phyloP scores from a whole-genome alignment of 2,797 vertebrate species.

The Onychomys torridus region DNA sequence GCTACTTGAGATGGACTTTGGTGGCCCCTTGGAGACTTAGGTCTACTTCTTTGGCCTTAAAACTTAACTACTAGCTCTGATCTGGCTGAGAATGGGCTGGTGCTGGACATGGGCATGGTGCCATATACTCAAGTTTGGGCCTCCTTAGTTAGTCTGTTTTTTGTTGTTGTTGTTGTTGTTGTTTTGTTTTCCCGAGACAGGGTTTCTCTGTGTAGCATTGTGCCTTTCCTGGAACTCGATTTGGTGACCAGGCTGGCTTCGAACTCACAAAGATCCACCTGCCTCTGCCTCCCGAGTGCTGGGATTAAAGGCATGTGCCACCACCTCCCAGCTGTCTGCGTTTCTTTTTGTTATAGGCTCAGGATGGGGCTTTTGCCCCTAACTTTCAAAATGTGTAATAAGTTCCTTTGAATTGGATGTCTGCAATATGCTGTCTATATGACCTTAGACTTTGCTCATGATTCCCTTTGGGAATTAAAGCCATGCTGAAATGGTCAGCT shows the following conservation, averaged over 20 bases:
- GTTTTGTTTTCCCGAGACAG: too few relatives aligned
- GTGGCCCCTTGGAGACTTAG: not conserved
- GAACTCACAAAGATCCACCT: too few relatives aligned
- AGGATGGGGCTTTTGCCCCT: not conserved
- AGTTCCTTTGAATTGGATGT: not conserved
- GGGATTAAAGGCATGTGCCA: too few relatives aligned
- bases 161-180: too few relatives aligned
- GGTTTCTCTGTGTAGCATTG: too few relatives aligned
- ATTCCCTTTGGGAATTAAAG: not conserved
- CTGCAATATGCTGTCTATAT: not conserved
- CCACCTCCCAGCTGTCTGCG: too few relatives aligned
- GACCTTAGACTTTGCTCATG: conserved; percentile 33
- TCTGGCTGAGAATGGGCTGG: not conserved
- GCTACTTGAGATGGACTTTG: not conserved
- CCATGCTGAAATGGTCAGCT: not conserved
- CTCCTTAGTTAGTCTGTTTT: not conserved
- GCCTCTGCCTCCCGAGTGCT: too few relatives aligned
- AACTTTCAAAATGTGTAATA: not conserved
- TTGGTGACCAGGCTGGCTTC: too few relatives aligned
- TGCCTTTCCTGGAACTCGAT: too few relatives aligned
- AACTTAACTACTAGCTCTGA: not conserved
- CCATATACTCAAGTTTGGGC: not conserved
- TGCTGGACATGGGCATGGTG: not conserved
- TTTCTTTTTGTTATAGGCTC: not conserved
- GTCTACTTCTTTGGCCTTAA: not conserved